Evolutionary conservation across 2,888 invertebrate species (phyloP).

Genomic region (Eristalinus aeneus): DNA sequence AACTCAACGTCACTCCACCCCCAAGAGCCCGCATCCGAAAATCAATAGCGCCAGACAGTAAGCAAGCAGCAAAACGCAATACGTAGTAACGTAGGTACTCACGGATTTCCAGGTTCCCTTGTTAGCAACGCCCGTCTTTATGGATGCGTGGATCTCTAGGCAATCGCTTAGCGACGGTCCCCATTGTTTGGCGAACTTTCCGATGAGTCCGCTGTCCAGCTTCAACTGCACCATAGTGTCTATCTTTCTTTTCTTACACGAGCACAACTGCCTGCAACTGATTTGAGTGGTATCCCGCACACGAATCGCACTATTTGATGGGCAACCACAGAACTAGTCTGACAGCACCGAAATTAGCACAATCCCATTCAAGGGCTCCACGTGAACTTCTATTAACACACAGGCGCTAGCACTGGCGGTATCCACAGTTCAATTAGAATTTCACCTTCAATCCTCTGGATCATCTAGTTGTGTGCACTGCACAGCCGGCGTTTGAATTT

Average conservation of each 20-base stretch:
- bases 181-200: conserved; percentile 73
- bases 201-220: conserved; percentile 73
- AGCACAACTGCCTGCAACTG: conserved; percentile 22
- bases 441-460: conserved; percentile 1
- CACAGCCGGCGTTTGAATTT: conserved; percentile 38
- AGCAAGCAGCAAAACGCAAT: not conserved
- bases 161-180: conserved; percentile 75
- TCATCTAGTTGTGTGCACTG: not conserved
- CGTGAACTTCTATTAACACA: conserved; percentile 53
- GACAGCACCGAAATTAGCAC: conserved; percentile 22
- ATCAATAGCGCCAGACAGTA: conserved; percentile 55
- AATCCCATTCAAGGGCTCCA: conserved; percentile 11
- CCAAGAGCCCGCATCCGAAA: conserved; percentile 37
- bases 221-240: conserved; percentile 74
- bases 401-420: conserved; percentile 2
- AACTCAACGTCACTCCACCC: not conserved
- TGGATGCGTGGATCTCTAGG: conserved; percentile 74
- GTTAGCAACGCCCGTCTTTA: conserved; percentile 73
- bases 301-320: conserved; percentile 7
- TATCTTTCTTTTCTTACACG: conserved; percentile 16
- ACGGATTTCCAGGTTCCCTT: conserved; percentile 75
- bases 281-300: conserved; percentile 19
- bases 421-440: not conserved
- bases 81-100: conserved; percentile 62
- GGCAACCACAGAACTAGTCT: not conserved